Evolutionary conservation across 1,140 invertebrate species (phyloP).

Genomic region (Onthophagus taurus): DNA sequence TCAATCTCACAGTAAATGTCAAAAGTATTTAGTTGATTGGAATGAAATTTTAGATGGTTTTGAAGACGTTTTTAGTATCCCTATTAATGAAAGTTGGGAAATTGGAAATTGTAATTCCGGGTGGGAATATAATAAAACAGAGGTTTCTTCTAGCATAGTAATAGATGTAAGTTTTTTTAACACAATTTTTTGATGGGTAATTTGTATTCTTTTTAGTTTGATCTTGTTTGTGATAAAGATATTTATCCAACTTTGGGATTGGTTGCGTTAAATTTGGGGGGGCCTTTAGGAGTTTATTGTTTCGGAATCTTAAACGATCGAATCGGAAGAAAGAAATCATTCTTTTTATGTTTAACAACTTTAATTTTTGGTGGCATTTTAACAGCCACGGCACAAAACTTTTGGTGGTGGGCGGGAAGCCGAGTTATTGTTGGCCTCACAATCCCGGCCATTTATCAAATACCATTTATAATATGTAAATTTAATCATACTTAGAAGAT

Average conservation of each 20-base stretch:
- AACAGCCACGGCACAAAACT: constrained; percentile 63
- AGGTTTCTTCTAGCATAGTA: constrained; percentile 65
- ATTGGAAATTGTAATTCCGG: constrained; percentile 61
- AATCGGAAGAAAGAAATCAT: constrained; percentile 69
- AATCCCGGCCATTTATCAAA: constrained; percentile 88
- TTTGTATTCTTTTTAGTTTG: constrained; percentile 53
- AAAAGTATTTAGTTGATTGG: constrained; percentile 63
- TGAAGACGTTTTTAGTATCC: constrained; percentile 30
- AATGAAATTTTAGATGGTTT: constrained; percentile 36
- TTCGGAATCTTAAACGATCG: constrained; percentile 79
- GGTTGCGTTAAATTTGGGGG: constrained; percentile 71
- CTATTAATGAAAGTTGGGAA: constrained; percentile 49
- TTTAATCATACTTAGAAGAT: constrained; percentile 17
- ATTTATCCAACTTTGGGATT: constrained; percentile 79
- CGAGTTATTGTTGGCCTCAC: constrained; percentile 74
- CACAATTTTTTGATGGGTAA: not conserved
- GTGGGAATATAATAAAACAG: constrained; percentile 67
- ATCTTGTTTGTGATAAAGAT: constrained; percentile 72
- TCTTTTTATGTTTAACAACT: constrained; percentile 70
- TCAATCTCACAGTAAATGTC: constrained; percentile 49
- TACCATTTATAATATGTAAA: constrained; percentile 90
- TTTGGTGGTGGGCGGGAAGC: constrained; percentile 71
- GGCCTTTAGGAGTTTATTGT: constrained; percentile 75
- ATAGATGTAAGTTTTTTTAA: constrained; percentile 55
- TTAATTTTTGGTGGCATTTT: constrained; percentile 67